A percentile compares a stretch with the other conserved stretches of the same genome.
Conservation (phyloP, 2,113 vertebrate species). For the Equus przewalskii region DNA sequence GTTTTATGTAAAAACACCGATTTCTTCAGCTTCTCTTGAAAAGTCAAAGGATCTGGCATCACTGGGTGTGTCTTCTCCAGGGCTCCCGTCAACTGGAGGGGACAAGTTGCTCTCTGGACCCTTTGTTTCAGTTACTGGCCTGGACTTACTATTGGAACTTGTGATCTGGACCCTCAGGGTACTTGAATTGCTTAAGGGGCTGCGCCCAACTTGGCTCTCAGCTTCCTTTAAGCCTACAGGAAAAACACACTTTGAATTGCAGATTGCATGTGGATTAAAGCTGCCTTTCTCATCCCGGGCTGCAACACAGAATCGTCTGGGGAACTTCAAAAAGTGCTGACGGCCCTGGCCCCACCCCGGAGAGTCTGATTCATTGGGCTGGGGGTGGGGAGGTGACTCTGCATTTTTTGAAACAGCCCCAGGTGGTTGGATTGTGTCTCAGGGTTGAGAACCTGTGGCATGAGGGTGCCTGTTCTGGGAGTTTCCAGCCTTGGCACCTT, state of each 20-base stretch:
- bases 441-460: not conserved
- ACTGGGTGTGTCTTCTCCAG: not conserved
- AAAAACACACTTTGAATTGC: not conserved
- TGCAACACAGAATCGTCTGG: not conserved
- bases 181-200: not conserved
- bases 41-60: not conserved
- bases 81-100: not conserved
- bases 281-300: not conserved
- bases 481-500: not conserved
- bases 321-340: not conserved
- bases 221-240: not conserved
- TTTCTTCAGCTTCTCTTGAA: not conserved
- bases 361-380: not conserved
- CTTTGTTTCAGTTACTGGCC: not conserved
- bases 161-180: not conserved
- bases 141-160: not conserved
- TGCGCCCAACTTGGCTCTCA: not conserved
- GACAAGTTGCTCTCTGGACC: accelerated
- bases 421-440: not conserved
- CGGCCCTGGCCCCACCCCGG: not conserved
- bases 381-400: not conserved
- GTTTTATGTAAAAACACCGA: not conserved
- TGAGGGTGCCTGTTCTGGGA: not conserved
- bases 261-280: not conserved
- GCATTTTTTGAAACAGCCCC: not conserved